Conservation (phyloP, 2,797 vertebrate genomes). For the Lepus oiostolus region DNA sequence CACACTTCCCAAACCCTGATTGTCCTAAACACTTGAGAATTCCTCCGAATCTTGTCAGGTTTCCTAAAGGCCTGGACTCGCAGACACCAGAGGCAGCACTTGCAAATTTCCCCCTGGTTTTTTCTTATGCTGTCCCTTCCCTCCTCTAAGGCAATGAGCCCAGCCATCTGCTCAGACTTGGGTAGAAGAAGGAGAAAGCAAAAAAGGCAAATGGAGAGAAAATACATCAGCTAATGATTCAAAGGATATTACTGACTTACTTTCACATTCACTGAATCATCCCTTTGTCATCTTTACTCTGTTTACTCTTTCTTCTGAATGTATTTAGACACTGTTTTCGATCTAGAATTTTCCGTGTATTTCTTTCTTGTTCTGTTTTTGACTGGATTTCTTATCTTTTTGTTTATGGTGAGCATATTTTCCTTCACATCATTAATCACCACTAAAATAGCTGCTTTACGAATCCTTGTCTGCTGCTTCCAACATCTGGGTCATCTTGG, state of each 20-base stretch:
- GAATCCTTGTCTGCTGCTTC: slow-evolving; percentile 28
- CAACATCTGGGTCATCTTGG: slow-evolving; percentile 1
- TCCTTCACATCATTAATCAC: background rate
- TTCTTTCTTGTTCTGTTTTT: background rate
- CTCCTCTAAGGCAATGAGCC: background rate
- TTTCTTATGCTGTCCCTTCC: background rate
- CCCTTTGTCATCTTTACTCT: background rate
- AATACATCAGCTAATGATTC: background rate
- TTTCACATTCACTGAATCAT: slow-evolving; percentile 11
- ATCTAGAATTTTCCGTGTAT: slow-evolving; percentile 10
- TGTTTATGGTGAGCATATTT: slow-evolving; percentile 34
- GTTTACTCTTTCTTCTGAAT: background rate
- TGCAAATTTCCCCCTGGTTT: background rate
- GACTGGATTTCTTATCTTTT: slow-evolving; percentile 42
- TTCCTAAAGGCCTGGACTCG: background rate
- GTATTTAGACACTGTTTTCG: slow-evolving; percentile 44
- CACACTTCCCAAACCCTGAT: background rate
- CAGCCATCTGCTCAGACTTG: background rate
- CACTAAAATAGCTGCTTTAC: background rate
- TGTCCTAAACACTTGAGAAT: slow-evolving; percentile 4
- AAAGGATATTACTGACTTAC: background rate
- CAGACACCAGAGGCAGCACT: background rate
- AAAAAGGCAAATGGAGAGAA: background rate
- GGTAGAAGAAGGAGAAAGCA: background rate
- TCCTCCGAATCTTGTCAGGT: background rate